phyloP scores from a whole-genome alignment of 2,888 invertebrate genomes.

The Heliconius charithonia region DNA sequence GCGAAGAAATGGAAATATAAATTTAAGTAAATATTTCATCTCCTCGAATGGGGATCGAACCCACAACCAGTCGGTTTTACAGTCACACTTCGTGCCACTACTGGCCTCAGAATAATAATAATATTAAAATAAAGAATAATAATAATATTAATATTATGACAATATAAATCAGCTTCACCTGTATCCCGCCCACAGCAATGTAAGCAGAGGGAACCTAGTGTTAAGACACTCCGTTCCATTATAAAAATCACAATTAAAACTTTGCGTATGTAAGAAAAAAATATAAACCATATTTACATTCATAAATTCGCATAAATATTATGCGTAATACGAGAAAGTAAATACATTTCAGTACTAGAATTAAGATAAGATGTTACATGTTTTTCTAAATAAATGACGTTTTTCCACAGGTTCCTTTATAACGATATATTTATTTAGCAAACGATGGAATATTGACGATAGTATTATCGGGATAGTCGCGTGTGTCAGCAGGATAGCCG shows the following conservation, averaged over 20 bases:
- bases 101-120: too few species aligned
- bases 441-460: slow-evolving; percentile 79
- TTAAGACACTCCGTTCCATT: too few species aligned
- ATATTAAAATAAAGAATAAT: too few species aligned
- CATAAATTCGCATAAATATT: neutral
- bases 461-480: slow-evolving; percentile 78
- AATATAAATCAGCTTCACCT: too few species aligned
- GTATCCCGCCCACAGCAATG: too few species aligned
- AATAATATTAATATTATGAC: too few species aligned
- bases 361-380: neutral
- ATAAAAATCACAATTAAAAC: neutral
- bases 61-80: too few species aligned
- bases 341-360: neutral
- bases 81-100: too few species aligned
- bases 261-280: neutral
- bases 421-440: slow-evolving; percentile 81
- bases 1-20: too few species aligned
- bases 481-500: slow-evolving; percentile 80
- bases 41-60: too few species aligned
- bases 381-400: neutral
- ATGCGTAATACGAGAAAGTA: neutral
- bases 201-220: too few species aligned
- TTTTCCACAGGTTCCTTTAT: slow-evolving; percentile 75
- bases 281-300: neutral
- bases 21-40: too few species aligned